Evolutionary conservation across 92 coral and sea anemone genomes (phyloP), one percentile per base, ranked within the genome.

Genomic region (Meandrina meandrites): DNA sequence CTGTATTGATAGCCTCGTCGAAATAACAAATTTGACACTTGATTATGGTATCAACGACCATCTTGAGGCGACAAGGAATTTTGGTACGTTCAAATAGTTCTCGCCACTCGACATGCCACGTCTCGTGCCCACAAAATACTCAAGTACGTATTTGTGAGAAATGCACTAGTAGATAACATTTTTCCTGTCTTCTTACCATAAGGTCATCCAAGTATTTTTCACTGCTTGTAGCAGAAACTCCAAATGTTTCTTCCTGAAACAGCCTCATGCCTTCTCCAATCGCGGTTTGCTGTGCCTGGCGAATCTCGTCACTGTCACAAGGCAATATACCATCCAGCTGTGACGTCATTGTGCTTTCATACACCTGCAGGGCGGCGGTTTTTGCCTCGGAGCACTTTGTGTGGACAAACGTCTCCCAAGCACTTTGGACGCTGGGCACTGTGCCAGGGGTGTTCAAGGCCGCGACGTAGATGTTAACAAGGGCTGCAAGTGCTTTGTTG

Each of bases 381-480:
- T 83, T 89, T 10, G 92, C 94, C 45, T 88, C 90, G 14, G 94
- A 40, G 78, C 92, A 91, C 82, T 85, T 91, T 76, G 84, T 64
- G 42, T 89, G 90, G 22, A 91, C 86, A 79, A 89, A 94, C 21
- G 93, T 86, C 73, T 90, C 93, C 94, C 93, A 88, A 21, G 93
- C 91, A 50, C 89, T 92, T 87, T 90, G 89, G 9, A 92, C 83
- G 31, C 89, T 91, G 14, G 97, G 94, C 3, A 94, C 92, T 0
- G 97, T 89, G 21, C 91, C 92, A 15, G 96, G 96, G 15, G 90
- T 88, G 91, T 94, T 94, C 66, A 94, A 86, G 19, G 96, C 94
- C 16, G 85, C 71, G 54, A 94, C 93, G 74, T 94, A 94, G 27
- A 89, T 83, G 42, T 94, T 92, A 15, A 91, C 90, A 74, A 94